Evolutionary conservation across 2,888 invertebrate species (phyloP).

Genomic region (Tachystola acroxantha): DNA sequence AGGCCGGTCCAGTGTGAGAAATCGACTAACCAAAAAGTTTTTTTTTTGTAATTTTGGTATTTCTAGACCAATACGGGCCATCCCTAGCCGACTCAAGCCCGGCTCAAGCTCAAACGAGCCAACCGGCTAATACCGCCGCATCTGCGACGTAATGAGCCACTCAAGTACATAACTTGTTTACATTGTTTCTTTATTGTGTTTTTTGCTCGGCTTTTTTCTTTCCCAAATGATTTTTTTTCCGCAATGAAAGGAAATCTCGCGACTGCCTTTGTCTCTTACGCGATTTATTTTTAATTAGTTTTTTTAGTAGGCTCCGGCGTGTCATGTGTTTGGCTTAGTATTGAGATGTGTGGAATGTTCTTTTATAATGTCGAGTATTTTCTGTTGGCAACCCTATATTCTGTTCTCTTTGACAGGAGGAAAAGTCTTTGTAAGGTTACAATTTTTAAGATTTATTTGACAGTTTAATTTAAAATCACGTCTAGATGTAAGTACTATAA

Average conservation of each 20-base stretch:
- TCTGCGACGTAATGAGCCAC: constrained; percentile 74
- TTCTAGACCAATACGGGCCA: constrained; percentile 9
- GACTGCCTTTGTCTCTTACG: constrained; percentile 44
- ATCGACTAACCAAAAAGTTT: too few relatives aligned
- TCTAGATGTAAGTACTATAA: too few relatives aligned
- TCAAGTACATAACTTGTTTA: constrained; percentile 78
- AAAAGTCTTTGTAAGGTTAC: neutral
- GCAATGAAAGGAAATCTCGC: constrained; percentile 64
- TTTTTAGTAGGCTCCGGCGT: constrained; percentile 24
- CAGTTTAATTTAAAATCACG: too few relatives aligned
- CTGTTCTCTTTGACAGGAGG: neutral
- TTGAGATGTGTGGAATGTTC: constrained; percentile 4
- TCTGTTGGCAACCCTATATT: neutral
- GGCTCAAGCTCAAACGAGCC: constrained; percentile 35
- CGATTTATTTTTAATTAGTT: constrained; percentile 59
- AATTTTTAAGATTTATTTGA: too few relatives aligned
- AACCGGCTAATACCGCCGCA: constrained; percentile 65
- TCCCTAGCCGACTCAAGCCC: constrained; percentile 36
- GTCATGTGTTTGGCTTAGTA: constrained; percentile 8
- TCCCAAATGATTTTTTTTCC: constrained; percentile 62
- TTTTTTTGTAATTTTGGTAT: too few relatives aligned
- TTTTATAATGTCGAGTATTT: constrained; percentile 4
- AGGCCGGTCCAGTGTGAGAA: too few relatives aligned
- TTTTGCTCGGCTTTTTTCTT: constrained; percentile 67
- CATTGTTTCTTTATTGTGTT: constrained; percentile 78